phyloP scores from a whole-genome alignment of 2,888 invertebrate species.

The Psylliodes chrysocephalus region DNA sequence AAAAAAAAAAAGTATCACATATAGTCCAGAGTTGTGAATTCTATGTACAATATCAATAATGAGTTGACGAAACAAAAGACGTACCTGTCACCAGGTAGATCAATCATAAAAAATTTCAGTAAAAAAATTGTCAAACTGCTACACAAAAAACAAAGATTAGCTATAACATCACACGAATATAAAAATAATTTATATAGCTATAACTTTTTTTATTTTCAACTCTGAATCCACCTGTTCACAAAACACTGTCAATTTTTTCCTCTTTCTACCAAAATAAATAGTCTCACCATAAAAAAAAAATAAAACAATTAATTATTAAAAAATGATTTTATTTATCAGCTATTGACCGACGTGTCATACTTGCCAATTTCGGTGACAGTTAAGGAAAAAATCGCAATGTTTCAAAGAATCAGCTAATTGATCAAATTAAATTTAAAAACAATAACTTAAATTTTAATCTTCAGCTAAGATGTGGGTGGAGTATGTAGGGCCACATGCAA shows the following conservation, averaged over 20 bases:
- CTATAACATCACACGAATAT: slow-evolving; percentile 41
- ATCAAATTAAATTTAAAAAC: slow-evolving; percentile 35
- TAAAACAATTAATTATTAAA: no score
- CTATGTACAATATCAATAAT: slow-evolving; percentile 41
- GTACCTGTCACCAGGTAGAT: slow-evolving; percentile 7
- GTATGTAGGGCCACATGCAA: slow-evolving; percentile 76
- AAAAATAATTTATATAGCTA: slow-evolving; percentile 44
- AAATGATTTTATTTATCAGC: background rate
- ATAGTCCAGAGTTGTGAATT: slow-evolving; percentile 46
- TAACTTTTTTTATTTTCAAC: slow-evolving; percentile 41
- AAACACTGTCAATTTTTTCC: slow-evolving; percentile 3
- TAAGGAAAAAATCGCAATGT: slow-evolving; percentile 4
- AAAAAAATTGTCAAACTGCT: slow-evolving; percentile 37
- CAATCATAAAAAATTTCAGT: slow-evolving; percentile 37
- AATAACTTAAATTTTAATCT: slow-evolving; percentile 37
- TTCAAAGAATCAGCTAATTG: slow-evolving; percentile 9
- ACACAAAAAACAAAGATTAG: slow-evolving; percentile 37
- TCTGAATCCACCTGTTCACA: slow-evolving; percentile 23
- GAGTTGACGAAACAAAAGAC: slow-evolving; percentile 8
- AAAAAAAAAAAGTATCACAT: slow-evolving; percentile 57
- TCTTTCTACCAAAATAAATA: background rate
- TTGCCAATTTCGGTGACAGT: background rate
- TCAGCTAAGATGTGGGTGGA: slow-evolving; percentile 48
- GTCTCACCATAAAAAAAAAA: no score
- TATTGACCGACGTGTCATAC: background rate